Percentiles rank a stretch among this genome's conserved stretches.
phyloP scores from a whole-genome alignment of 2,113 vertebrate species.

The Herpailurus yagouaroundi region DNA sequence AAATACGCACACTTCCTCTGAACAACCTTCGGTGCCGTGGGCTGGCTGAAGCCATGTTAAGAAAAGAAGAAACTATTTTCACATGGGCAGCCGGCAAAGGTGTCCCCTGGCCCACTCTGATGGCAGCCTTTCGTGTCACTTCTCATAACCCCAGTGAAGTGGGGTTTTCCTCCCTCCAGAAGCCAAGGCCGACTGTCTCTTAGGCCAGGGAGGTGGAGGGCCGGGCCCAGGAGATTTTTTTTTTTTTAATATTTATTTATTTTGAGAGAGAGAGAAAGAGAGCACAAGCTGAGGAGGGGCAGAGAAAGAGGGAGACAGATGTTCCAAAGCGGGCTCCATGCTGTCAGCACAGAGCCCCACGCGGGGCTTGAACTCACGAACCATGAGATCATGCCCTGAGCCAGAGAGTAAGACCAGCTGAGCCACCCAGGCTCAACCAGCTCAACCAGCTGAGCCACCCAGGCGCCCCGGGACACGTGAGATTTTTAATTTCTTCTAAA shows the following conservation, averaged over 20 bases:
- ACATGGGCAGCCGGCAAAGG: background rate
- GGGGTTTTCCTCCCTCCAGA: background rate
- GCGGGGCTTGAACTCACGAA: too few species aligned
- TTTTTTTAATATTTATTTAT: too few species aligned
- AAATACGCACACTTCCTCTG: rapidly evolving
- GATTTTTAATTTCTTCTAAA: background rate
- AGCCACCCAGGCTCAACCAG: too few species aligned
- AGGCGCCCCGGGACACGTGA: background rate
- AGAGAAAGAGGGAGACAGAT: too few species aligned
- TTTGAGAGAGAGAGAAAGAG: too few species aligned
- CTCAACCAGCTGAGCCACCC: too few species aligned
- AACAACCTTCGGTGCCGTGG: background rate
- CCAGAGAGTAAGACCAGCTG: too few species aligned
- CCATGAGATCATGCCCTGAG: too few species aligned
- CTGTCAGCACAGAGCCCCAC: too few species aligned
- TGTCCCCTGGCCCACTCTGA: background rate
- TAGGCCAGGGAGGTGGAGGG: background rate
- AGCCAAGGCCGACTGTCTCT: rapidly evolving
- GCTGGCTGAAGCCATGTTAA: background rate
- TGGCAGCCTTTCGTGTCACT: rapidly evolving
- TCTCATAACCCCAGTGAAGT: background rate
- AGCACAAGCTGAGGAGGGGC: too few species aligned
- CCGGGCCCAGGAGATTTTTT: background rate
- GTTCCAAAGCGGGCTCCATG: too few species aligned
- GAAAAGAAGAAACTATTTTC: background rate